Base-by-base conservation (phyloP, 2,113 vertebrate genomes). In the Hemiscyllium ocellatum region DNA sequence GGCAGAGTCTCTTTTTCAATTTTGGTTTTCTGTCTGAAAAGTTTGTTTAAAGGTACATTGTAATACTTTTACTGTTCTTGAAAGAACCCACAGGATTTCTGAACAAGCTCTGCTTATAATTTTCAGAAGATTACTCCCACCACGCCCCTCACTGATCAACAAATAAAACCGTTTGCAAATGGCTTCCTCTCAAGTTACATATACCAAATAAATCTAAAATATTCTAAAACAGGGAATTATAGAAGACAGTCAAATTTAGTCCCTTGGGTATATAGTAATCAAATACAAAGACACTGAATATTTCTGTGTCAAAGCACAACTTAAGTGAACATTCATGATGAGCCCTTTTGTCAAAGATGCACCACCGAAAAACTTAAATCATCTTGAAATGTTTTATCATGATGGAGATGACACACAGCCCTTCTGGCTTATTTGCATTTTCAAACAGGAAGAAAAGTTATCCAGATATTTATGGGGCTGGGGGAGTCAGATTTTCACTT, bases 1-100 rank as follows among this genome's bases (percentile, higher is more conserved):
- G 93, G 66, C 93, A 95, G 68, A 95, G 93, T 95, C 42, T 95
- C 65, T 93, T 93, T 66, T 93, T 93, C 61, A 93, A 93, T 37
- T 93, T 66, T 66, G 56, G 61, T 19, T 93, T 93, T 93, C 19
- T 65, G 26, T 70, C 37, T 50, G 68, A 70, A 72, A 47, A 72
- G 2, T 94, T 69, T 66, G 52, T 20, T 94, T 26, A 42, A 47
- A 95, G 26, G 20, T 17, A 72, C 42, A 95, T 72, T 42, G 47
- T 15, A 95, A 69, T 50, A 72, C 42, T 26, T 95, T 70, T 50
- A 94, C 22, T 26, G 26, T 47, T 47, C 37, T 26, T 0, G 66
- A 50, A 95, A 50, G 10, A 70, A 29, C 85, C 50, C 24, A 50
- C 86, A 56, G 3, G 12, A 70, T 95, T 69, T 29, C 93, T 70